Evolutionary conservation across 2,797 vertebrate genomes (phyloP), one percentile per base, ranked within the genome.

Genomic region (Hafferia zeledoni): DNA sequence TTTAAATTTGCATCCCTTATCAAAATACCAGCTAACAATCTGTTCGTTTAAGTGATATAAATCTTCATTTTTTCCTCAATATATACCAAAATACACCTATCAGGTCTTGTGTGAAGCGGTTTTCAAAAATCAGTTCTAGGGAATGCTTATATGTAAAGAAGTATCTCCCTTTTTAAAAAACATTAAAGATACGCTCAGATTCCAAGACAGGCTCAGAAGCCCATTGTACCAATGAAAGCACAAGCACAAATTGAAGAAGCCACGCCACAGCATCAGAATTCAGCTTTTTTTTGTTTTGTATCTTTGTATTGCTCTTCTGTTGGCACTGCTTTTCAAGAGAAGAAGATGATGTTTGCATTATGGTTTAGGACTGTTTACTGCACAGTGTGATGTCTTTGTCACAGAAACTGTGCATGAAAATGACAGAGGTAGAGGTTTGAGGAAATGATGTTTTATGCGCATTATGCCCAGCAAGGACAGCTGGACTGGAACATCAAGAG

Each of bases 321-420:
- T 53, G 52, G 11, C 0, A 0, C 4, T 63, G 15, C 3, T 60
- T 43, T 68, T 77, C 27, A 61, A 65, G 33, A 59, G 37, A 5
- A 39, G 71, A 47, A 71, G 9, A 15, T 9, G 49, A 41, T 5
- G 2, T 6, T 57, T 39, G 13, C 4, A 6, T 65, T 75, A n/a
- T 19, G 27, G 3, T 2, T 71, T 70, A 60, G 17, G 31, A 70
- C 8, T 39, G 33, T 57, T 84, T 76, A 22, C 13, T 14, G 56
- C 17, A 17, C 28, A 41, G 28, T 5, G 52, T 13, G 30, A 44
- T 49, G 9, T 72, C 11, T 18, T 50, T 87, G 7, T 37, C 85
- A 68, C 10, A 65, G 47, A 77, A 76, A 61, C 13, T 37, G 20
- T 28, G 10, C 24, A 31, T 35, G 13, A 61, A 72, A 76, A 76